These are phyloP conservation scores for Parotia lawesii DNA, from an alignment of 2,113 vertebrate genomes.

Conservation along the genomic window DNA sequence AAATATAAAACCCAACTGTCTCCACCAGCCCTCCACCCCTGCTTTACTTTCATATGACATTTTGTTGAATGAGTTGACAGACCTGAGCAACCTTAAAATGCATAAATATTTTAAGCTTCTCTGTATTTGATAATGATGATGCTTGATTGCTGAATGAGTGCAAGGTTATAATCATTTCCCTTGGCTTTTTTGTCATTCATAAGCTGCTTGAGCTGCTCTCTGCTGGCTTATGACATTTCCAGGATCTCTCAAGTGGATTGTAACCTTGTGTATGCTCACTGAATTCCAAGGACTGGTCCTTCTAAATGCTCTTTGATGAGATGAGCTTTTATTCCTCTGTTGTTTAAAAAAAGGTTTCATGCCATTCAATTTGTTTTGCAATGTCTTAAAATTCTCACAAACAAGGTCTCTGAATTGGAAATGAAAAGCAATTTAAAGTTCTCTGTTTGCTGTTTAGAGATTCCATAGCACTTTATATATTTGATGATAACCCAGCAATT, in stretches of 20 bases:
- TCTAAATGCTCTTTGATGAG: conserved; percentile 11
- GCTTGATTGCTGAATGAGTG: conserved; percentile 34
- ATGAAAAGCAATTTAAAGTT: background rate
- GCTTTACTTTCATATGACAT: background rate
- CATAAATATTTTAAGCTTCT: conserved; percentile 5
- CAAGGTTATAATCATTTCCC: conserved; percentile 42
- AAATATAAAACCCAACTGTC: background rate
- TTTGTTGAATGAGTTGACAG: background rate
- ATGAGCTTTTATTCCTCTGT: background rate
- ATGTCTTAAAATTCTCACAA: background rate
- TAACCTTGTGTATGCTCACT: conserved; percentile 3
- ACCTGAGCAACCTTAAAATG: background rate
- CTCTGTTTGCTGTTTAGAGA: background rate
- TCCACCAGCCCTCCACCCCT: background rate
- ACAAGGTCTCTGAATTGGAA: background rate
- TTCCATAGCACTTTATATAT: background rate
- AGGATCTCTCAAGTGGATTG: conserved; percentile 14
- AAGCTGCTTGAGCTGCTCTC: conserved; percentile 27
- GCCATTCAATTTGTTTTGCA: background rate
- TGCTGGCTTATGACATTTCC: conserved; percentile 23
- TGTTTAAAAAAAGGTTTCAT: background rate
- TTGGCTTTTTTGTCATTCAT: conserved; percentile 38
- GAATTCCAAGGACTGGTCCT: conserved; percentile 7
- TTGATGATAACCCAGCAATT: background rate
- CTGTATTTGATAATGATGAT: conserved; percentile 30